phyloP scores from a whole-genome alignment of 2,797 vertebrate genomes.

The Gymnoscopelus braueri region DNA sequence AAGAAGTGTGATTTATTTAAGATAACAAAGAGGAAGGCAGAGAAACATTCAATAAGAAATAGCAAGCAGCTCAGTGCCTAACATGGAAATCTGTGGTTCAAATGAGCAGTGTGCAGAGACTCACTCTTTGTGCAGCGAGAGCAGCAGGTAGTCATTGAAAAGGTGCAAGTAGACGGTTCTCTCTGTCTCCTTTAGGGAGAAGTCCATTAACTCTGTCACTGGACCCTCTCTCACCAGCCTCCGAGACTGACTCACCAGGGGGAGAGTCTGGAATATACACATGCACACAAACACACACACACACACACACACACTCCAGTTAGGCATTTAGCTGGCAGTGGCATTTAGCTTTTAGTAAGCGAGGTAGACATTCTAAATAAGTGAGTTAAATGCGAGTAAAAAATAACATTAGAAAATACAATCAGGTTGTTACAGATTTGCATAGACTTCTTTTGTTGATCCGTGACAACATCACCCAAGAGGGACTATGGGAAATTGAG shows the following conservation, averaged over 20 bases:
- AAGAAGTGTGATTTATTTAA: no score
- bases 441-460: no score
- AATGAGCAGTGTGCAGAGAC: slow-evolving; percentile 47
- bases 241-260: slow-evolving; percentile 94
- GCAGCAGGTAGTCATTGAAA: slow-evolving; percentile 93
- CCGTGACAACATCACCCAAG: background rate
- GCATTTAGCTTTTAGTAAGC: no score
- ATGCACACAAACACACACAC: slow-evolving; percentile 9
- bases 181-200: slow-evolving; percentile 85
- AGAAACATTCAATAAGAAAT: background rate
- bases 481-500: background rate
- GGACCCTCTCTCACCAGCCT: slow-evolving; percentile 90
- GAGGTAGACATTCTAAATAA: no score
- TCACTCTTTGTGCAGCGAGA: slow-evolving; percentile 95
- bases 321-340: no score
- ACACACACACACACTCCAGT: no score
- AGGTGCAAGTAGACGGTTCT: slow-evolving; percentile 91
- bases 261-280: slow-evolving; percentile 86
- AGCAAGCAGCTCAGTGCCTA: background rate
- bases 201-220: slow-evolving; percentile 80
- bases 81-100: no score
- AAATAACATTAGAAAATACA: no score
- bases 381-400: no score
- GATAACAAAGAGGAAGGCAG: no score
- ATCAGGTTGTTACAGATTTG: no score